Percentiles rank a stretch among this genome's conserved stretches.
These are phyloP conservation scores for Selenia dentaria DNA, from an alignment of 2,888 invertebrate genomes.

Conservation along the genomic window DNA sequence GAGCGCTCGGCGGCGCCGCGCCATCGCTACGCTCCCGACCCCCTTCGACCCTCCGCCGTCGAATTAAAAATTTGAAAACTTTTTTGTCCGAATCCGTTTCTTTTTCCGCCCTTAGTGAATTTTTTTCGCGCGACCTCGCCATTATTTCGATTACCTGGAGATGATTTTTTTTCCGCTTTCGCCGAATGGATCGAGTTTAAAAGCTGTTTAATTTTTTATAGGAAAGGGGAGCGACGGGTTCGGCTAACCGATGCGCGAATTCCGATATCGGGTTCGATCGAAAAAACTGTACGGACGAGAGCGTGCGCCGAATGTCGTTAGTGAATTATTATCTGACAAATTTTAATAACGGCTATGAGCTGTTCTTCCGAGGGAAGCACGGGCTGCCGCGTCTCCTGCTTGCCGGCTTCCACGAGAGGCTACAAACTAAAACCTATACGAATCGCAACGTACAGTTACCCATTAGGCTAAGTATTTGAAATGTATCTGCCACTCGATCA, in stretches of 20 bases:
- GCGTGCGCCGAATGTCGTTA: conserved; percentile 47
- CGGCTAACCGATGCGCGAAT: conserved; percentile 79
- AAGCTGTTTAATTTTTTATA: conserved; percentile 82
- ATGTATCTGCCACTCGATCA: no score
- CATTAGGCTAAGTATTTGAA: no score
- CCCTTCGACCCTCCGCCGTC: conserved; percentile 54
- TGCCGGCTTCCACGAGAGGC: no score
- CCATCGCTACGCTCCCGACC: conserved; percentile 27
- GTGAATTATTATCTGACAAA: conserved; percentile 36
- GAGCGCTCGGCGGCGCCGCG: conserved; percentile 23
- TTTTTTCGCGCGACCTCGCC: conserved; percentile 79
- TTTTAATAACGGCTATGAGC: conserved; percentile 9
- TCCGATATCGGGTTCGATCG: conserved; percentile 74
- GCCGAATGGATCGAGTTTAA: conserved; percentile 72
- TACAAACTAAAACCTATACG: no score
- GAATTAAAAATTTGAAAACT: conserved; percentile 74
- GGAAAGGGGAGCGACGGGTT: conserved; percentile 76
- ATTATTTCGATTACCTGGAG: conserved; percentile 83
- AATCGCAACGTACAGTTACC: no score
- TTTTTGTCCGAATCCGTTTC: conserved; percentile 81
- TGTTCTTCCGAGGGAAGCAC: no score
- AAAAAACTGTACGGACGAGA: conserved; percentile 44
- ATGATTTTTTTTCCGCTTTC: conserved; percentile 72
- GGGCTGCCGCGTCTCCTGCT: no score
- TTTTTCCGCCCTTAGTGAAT: conserved; percentile 83